Percentiles rank a stretch among this genome's conserved stretches.
phyloP scores from a whole-genome alignment of 2,113 vertebrate genomes.

The Clinocottus analis region DNA sequence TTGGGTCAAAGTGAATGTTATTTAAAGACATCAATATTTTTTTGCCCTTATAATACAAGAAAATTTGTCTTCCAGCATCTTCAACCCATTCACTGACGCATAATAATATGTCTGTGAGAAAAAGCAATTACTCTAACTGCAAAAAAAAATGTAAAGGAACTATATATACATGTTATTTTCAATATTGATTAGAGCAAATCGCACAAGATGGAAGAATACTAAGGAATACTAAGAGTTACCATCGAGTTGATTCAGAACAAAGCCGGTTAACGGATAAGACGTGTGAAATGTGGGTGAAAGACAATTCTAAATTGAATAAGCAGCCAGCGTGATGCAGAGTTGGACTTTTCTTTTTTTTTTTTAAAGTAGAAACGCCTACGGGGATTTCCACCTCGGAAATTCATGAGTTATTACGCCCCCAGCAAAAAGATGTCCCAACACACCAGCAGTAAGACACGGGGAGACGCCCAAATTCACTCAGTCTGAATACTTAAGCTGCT shows the following conservation, averaged over 20 bases:
- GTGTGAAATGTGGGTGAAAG: no score
- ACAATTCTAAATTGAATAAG: constrained; percentile 33
- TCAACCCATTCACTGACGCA: not conserved
- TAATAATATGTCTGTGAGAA: not conserved
- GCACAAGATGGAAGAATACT: not conserved
- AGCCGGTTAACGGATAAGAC: not conserved
- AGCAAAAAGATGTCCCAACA: constrained; percentile 70
- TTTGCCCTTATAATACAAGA: not conserved
- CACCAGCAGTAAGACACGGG: constrained; percentile 39
- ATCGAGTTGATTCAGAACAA: not conserved
- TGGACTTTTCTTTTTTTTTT: no score
- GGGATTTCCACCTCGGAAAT: constrained; percentile 75
- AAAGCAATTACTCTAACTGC: not conserved
- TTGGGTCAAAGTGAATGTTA: not conserved
- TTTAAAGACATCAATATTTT: not conserved
- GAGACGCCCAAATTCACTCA: constrained; percentile 37
- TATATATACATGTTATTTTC: not conserved
- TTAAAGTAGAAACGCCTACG: constrained; percentile 61
- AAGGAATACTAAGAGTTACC: not conserved
- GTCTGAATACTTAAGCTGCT: constrained; percentile 26
- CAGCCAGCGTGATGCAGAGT: constrained; percentile 16
- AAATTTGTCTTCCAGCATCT: not conserved
- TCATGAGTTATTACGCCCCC: constrained; percentile 71
- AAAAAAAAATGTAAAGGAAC: not conserved
- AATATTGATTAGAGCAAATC: not conserved